Conservation (phyloP, 1,140 invertebrate genomes). For the Halictus rubicundus region DNA sequence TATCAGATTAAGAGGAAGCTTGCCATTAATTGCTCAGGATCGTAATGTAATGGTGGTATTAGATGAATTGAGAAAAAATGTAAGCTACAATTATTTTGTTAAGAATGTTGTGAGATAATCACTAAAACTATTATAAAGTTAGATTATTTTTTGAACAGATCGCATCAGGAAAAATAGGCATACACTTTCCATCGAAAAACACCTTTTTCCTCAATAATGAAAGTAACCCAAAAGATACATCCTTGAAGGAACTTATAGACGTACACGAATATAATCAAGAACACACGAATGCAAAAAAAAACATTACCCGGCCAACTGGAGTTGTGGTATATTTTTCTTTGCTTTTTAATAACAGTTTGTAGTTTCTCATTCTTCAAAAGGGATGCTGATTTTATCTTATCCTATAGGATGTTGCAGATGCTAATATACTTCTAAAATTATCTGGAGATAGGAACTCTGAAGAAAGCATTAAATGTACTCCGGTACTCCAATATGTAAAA, state of each 20-base stretch:
- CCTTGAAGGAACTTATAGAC: constrained; percentile 82
- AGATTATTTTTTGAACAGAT: constrained; percentile 75
- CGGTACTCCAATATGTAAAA: constrained; percentile 80
- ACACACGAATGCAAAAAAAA: constrained; percentile 76
- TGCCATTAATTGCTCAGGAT: constrained; percentile 72
- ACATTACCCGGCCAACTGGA: constrained; percentile 77
- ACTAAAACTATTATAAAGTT: background rate
- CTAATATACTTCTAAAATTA: constrained; percentile 78
- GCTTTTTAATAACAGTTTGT: background rate
- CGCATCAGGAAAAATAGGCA: constrained; percentile 84
- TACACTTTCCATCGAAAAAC: constrained; percentile 82
- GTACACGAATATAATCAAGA: constrained; percentile 69
- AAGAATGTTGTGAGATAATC: background rate
- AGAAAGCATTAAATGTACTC: constrained; percentile 74
- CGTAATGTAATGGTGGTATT: constrained; percentile 68
- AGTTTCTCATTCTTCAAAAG: background rate
- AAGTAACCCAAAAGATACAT: constrained; percentile 80
- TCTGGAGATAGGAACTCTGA: constrained; percentile 73
- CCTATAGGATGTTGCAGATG: constrained; percentile 75
- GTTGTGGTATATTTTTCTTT: constrained; percentile 71
- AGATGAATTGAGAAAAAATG: constrained; percentile 76
- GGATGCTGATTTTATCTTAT: constrained; percentile 42
- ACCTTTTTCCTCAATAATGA: constrained; percentile 83
- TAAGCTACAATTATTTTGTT: constrained; percentile 51
- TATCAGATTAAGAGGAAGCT: constrained; percentile 80